Percentiles rank a stretch among this genome's conserved stretches.
Conservation (phyloP, 2,113 vertebrate genomes). For the Miniopterus natalensis region DNA sequence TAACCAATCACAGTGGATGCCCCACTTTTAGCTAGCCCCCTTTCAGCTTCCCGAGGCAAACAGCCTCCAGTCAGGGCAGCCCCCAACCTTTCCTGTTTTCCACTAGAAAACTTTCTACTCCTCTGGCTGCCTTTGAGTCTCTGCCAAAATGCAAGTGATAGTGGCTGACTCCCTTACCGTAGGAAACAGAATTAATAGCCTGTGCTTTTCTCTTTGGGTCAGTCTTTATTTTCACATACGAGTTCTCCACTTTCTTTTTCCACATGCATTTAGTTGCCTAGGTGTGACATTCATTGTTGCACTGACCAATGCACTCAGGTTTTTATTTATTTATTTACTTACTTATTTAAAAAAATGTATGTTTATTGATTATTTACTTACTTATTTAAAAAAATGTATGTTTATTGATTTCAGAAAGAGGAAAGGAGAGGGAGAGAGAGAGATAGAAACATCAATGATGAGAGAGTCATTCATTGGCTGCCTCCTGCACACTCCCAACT, state of each 20-base stretch:
- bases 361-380: no score
- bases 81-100: no score
- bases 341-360: no score
- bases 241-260: neutral
- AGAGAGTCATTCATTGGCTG: no score
- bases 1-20: accelerated
- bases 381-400: no score
- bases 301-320: neutral
- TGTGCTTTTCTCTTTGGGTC: neutral
- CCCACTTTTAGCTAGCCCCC: no score
- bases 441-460: no score
- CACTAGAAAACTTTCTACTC: no score
- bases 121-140: neutral
- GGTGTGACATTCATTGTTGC: neutral
- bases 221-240: neutral
- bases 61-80: neutral
- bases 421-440: no score
- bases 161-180: neutral
- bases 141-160: neutral
- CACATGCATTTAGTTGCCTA: accelerated
- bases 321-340: neutral
- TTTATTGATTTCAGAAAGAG: no score
- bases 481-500: no score
- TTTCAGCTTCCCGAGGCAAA: no score
- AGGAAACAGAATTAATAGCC: neutral